Evolutionary conservation across 2,113 vertebrate genomes (phyloP), one percentile per base, ranked within the genome.

Genomic region (Bombycilla garrulus): DNA sequence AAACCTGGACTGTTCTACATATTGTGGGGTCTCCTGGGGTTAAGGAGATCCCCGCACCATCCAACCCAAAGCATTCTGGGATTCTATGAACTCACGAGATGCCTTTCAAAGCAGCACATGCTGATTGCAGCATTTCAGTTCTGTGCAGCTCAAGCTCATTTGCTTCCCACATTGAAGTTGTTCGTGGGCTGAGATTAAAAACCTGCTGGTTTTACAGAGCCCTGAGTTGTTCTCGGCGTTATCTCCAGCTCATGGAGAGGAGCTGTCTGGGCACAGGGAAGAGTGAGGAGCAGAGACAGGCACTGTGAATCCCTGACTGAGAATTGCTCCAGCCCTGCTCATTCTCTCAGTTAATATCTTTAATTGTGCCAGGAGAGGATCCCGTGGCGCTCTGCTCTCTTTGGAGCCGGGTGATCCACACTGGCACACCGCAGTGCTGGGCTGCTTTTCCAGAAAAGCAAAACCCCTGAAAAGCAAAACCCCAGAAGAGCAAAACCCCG

Each of bases 1-100:
- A n/a, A n/a, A n/a, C n/a, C n/a, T n/a, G n/a, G n/a, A n/a, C n/a
- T n/a, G n/a, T n/a, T n/a, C n/a, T n/a, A n/a, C n/a, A n/a, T n/a
- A n/a, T n/a, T n/a, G n/a, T n/a, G n/a, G n/a, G n/a, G n/a, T n/a
- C n/a, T n/a, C n/a, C n/a, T n/a, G n/a, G n/a, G n/a, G n/a, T n/a
- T n/a, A n/a, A n/a, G n/a, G n/a, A n/a, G n/a, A n/a, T n/a, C n/a
- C n/a, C n/a, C n/a, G n/a, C n/a, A n/a, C n/a, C n/a, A n/a, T n/a
- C n/a, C 38, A 65, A 24, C 33, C 8, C 3, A 36, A 58, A 19
- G 0, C 1, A 36, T 5, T n/a, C 24, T n/a, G 51, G 12, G 23
- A 51, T 38, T 67, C n/a, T 29, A 1, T 40, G 23, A 42, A 70
- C 57, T 16, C 36, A 45, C 3, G 36, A 70, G 29, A 5, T 19